Percentiles rank a stretch among this genome's conserved stretches.
Conservation (phyloP, 1,140 invertebrate genomes). For the Drosophila busckii region DNA sequence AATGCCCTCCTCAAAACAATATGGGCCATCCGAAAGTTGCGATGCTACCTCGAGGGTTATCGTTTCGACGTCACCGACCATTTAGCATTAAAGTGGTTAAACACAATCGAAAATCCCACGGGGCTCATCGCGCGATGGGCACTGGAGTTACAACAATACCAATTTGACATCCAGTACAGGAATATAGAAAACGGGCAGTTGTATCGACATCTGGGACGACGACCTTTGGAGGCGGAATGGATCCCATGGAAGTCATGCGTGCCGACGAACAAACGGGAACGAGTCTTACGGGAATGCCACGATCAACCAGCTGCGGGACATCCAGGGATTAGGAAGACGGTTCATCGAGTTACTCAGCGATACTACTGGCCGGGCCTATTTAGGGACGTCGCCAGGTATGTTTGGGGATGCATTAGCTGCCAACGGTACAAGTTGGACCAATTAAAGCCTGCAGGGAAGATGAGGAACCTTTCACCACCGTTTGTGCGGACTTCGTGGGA, state of each 20-base stretch:
- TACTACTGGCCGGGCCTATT: slow-evolving; percentile 66
- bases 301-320: slow-evolving; percentile 42
- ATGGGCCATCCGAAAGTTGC: too few species aligned
- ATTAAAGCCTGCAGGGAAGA: slow-evolving; percentile 44
- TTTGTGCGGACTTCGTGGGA: slow-evolving; percentile 61
- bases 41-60: too few species aligned
- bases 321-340: slow-evolving; percentile 47
- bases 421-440: slow-evolving; percentile 57
- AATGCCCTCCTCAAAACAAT: too few species aligned
- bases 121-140: slow-evolving; percentile 1
- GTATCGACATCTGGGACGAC: too few species aligned
- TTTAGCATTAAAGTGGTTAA: not conserved
- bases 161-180: not conserved
- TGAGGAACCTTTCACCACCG: slow-evolving; percentile 54
- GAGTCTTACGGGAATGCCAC: slow-evolving; percentile 46
- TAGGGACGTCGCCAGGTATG: slow-evolving; percentile 35
- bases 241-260: slow-evolving; percentile 20
- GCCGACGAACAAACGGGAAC: slow-evolving; percentile 19
- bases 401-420: slow-evolving; percentile 43
- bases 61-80: slow-evolving; percentile 1
- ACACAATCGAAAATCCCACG: not conserved
- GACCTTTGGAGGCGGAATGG: not conserved
- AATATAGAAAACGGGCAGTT: not conserved
- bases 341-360: slow-evolving; percentile 23
- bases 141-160: too few species aligned